Evolutionary conservation across 92 coral and sea anemone genomes (phyloP).

Genomic region (Pocillopora meandrina): DNA sequence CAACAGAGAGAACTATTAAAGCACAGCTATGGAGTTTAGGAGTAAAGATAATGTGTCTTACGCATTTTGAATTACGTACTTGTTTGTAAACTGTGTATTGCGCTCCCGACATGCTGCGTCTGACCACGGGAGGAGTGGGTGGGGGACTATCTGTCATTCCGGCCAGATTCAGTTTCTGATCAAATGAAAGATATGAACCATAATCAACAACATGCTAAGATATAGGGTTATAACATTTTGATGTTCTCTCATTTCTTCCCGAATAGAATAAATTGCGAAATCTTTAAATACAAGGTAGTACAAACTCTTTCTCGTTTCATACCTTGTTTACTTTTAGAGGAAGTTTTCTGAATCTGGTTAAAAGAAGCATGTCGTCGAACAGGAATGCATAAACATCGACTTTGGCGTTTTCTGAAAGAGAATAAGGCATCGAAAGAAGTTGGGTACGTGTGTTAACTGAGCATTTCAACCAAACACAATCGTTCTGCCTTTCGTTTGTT

Average conservation of each 20-base stretch:
- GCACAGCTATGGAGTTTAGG: neutral
- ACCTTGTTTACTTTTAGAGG: constrained; percentile 78
- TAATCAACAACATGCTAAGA: neutral
- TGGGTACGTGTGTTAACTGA: too few species aligned
- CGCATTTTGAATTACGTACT: constrained; percentile 42
- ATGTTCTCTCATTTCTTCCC: too few species aligned
- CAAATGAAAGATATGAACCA: neutral
- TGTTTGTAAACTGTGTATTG: constrained; percentile 90
- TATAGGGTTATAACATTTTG: neutral
- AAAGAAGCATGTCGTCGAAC: constrained; percentile 96
- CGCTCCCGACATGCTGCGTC: constrained; percentile 65
- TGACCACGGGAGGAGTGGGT: constrained; percentile 77
- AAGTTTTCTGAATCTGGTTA: constrained; percentile 78
- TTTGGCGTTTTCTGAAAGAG: constrained; percentile 85
- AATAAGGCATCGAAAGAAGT: neutral
- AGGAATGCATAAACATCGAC: constrained; percentile 88
- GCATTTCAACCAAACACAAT: neutral
- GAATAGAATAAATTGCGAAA: too few species aligned
- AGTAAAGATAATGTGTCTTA: neutral
- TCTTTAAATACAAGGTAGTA: neutral
- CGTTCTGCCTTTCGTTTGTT: too few species aligned
- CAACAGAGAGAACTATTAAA: neutral
- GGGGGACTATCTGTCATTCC: constrained; percentile 88
- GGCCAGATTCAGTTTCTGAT: constrained; percentile 83
- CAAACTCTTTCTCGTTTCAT: neutral